Conservation (phyloP, 1,140 invertebrate species). For the Polypedilum pembai region DNA sequence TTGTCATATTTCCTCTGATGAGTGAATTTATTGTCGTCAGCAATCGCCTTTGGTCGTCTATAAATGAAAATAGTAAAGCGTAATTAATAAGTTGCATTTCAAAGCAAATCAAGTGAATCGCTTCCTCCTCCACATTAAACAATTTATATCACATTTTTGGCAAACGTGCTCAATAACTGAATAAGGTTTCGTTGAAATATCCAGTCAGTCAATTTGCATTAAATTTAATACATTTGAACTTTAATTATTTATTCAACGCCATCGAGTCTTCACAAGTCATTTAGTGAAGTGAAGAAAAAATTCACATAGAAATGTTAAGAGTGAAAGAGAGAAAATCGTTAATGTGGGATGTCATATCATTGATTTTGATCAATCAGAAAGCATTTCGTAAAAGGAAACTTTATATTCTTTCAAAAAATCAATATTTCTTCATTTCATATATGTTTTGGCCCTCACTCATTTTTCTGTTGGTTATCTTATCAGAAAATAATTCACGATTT, state of each 20-base stretch:
- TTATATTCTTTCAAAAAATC: no score
- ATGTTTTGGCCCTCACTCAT: no score
- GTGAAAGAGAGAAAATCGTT: no score
- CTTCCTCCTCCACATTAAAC: background rate
- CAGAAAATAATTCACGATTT: no score
- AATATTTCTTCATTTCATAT: no score
- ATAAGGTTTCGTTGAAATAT: background rate
- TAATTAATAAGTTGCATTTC: background rate
- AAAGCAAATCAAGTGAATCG: background rate
- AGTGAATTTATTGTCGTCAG: background rate
- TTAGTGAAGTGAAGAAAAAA: background rate
- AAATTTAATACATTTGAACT: background rate
- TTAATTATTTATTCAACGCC: background rate
- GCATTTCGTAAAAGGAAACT: no score
- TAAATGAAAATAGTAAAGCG: background rate
- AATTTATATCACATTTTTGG: background rate
- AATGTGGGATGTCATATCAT: no score
- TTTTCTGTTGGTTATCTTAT: no score
- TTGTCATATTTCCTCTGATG: slow-evolving; percentile 17
- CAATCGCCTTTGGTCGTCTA: background rate
- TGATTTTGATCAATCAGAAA: no score
- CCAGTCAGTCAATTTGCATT: background rate
- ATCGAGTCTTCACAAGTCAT: background rate
- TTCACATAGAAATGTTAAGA: no score
- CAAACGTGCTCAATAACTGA: background rate